These are phyloP conservation scores for Enchytraeus crypticus DNA, from an alignment of 2,888 invertebrate genomes.

Conservation along the genomic window DNA sequence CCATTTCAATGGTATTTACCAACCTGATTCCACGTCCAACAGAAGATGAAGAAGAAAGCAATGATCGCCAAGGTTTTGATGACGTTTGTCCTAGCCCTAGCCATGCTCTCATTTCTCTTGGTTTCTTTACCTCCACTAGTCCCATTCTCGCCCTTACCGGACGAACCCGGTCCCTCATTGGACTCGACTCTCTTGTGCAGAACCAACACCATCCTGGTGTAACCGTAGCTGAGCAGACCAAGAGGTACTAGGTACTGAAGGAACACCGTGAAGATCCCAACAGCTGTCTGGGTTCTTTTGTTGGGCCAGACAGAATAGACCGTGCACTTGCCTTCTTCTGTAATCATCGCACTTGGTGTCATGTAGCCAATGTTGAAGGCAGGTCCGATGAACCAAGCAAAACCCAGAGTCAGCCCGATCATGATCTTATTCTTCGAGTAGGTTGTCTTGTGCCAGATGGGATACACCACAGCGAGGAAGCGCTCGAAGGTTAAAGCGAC, in stretches of 20 bases:
- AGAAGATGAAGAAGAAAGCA: constrained; percentile 15
- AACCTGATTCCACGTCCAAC: constrained; percentile 22
- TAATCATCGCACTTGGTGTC: constrained; percentile 5
- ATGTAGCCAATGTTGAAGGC: constrained; percentile 12
- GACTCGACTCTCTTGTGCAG: constrained; percentile 7
- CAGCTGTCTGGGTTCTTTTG: neutral
- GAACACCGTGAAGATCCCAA: constrained; percentile 15
- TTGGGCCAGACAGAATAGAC: constrained; percentile 16
- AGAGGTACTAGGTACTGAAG: constrained; percentile 22
- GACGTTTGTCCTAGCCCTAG: constrained; percentile 16
- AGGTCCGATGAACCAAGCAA: constrained; percentile 13
- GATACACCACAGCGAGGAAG: constrained; percentile 20
- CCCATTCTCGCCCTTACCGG: neutral
- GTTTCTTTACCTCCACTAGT: neutral
- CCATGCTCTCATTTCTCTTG: constrained; percentile 1
- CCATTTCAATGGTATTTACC: no score
- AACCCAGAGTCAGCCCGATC: neutral
- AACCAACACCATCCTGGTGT: constrained; percentile 16
- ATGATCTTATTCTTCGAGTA: constrained; percentile 13
- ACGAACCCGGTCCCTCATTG: neutral
- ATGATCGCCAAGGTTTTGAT: constrained; percentile 22
- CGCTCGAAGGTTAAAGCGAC: constrained; percentile 20
- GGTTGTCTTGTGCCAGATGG: constrained; percentile 20
- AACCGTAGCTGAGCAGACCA: constrained; percentile 13
- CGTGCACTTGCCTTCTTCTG: constrained; percentile 15